Conservation (phyloP, 2,113 vertebrate genomes). For the Camelus dromedarius region DNA sequence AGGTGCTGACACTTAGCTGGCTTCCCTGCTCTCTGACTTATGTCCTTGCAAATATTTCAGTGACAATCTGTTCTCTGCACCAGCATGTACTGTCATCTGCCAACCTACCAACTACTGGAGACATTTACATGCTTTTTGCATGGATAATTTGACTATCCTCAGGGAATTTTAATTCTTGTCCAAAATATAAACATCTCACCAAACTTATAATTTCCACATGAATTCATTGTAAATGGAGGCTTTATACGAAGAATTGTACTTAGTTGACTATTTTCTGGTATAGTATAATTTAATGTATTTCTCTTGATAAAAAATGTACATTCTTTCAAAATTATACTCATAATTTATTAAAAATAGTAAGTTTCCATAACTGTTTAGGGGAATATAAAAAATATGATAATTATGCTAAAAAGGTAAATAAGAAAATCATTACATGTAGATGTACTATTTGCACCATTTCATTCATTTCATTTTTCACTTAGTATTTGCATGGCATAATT, state of each 20-base stretch:
- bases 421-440: background rate
- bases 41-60: background rate
- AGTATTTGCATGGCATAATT: background rate
- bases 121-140: background rate
- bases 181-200: background rate
- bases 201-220: constrained; percentile 3
- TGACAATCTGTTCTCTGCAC: background rate
- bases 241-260: background rate
- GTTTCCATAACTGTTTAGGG: background rate
- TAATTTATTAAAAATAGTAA: constrained; percentile 27
- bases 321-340: background rate
- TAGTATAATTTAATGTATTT: constrained; percentile 28
- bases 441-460: background rate
- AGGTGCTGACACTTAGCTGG: background rate
- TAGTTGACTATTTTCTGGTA: background rate
- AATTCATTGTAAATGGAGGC: background rate
- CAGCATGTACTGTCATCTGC: background rate
- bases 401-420: background rate
- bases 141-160: background rate
- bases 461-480: background rate
- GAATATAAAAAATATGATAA: background rate
- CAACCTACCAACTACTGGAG: background rate
- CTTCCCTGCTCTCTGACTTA: background rate
- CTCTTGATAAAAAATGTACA: background rate
- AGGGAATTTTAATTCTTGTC: background rate